phyloP scores from a whole-genome alignment of 1,140 invertebrate genomes.

The Dendroctonus ponderosae region DNA sequence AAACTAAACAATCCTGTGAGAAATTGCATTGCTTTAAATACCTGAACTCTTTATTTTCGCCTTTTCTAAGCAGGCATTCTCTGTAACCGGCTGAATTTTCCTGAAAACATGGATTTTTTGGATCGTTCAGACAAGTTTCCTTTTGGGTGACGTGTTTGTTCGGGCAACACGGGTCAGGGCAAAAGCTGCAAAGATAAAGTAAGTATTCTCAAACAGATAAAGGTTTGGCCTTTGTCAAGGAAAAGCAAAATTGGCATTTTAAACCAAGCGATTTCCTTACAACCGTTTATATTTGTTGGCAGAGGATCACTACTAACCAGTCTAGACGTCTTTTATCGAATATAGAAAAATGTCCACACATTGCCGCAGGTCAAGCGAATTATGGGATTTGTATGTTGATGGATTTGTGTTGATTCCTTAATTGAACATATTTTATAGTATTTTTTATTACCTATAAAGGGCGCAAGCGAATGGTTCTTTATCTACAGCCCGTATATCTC shows the following conservation, averaged over 20 bases:
- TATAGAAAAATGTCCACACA: too few species aligned
- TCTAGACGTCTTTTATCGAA: too few species aligned
- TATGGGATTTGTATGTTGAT: too few species aligned
- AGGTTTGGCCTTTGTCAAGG: not conserved
- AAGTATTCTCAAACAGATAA: not conserved
- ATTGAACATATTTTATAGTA: not conserved
- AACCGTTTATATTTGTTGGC: too few species aligned
- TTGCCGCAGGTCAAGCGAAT: too few species aligned
- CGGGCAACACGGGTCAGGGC: slow-evolving; percentile 64
- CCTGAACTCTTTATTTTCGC: slow-evolving; percentile 56
- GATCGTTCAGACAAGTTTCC: slow-evolving; percentile 49
- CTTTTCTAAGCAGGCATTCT: slow-evolving; percentile 52
- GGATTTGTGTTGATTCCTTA: not conserved
- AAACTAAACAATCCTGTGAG: too few species aligned
- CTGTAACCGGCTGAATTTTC: slow-evolving; percentile 44
- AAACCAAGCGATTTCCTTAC: too few species aligned
- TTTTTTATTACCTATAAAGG: slow-evolving; percentile 51
- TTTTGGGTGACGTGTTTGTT: slow-evolving; percentile 51
- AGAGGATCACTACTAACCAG: too few species aligned
- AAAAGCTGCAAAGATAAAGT: slow-evolving; percentile 53
- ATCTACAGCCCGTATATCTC: slow-evolving; percentile 59
- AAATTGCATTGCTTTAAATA: slow-evolving; percentile 6
- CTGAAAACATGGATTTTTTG: slow-evolving; percentile 53
- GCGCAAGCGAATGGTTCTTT: slow-evolving; percentile 59
- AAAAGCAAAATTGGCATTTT: not conserved